These are phyloP conservation scores for Diarsia brunnea DNA, from an alignment of 2,888 invertebrate species.

Conservation along the genomic window DNA sequence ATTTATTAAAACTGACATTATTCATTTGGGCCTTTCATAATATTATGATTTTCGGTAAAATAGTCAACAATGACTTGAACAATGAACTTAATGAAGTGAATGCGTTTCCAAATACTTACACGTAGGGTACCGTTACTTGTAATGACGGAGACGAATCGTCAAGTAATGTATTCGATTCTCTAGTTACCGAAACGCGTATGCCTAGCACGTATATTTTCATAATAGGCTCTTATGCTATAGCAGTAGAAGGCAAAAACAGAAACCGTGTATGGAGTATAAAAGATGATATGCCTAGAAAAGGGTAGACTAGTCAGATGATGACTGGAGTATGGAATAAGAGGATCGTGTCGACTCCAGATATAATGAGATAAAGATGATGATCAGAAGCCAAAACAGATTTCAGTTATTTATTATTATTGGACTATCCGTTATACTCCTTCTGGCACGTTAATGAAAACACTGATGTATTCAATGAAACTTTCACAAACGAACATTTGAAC, in stretches of 20 bases:
- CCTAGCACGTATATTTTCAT: conserved; percentile 30
- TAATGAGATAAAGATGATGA: not conserved
- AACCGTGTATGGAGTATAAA: not conserved
- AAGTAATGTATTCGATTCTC: conserved; percentile 27
- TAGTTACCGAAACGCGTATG: conserved; percentile 20
- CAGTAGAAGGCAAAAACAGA: not conserved
- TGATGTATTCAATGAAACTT: not conserved
- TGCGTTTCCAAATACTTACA: conserved; percentile 26
- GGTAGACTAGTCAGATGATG: not conserved
- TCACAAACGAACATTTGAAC: not conserved
- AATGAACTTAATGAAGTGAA: conserved; percentile 33
- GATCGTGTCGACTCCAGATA: not conserved
- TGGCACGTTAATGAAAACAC: not conserved
- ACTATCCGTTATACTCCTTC: not conserved
- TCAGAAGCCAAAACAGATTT: not conserved
- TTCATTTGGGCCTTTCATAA: conserved; percentile 27
- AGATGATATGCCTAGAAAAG: not conserved
- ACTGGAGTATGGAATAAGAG: not conserved
- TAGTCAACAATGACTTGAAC: conserved; percentile 23
- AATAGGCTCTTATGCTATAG: not conserved
- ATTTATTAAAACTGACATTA: conserved; percentile 36
- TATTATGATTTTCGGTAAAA: conserved; percentile 28
- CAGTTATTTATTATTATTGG: not conserved
- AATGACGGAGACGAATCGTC: conserved; percentile 44
- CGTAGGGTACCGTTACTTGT: conserved; percentile 28